A percentile compares a stretch with the other conserved stretches of the same genome.
phyloP scores from a whole-genome alignment of 2,113 vertebrate genomes.

The Bucco capensis region DNA sequence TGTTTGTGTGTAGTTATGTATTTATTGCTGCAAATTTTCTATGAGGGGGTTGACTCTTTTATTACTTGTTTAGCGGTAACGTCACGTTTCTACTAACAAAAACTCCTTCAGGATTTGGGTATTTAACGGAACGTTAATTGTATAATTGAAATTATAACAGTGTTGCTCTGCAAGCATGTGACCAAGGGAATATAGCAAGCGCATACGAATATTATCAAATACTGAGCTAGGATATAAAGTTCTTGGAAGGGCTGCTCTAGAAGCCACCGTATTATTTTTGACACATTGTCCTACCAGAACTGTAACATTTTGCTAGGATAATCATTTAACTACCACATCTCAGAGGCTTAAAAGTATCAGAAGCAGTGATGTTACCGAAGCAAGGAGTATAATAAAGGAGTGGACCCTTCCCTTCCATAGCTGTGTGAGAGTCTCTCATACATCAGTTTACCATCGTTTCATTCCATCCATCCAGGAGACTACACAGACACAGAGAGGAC shows the following conservation, averaged over 20 bases:
- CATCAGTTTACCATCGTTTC: slow-evolving; percentile 97
- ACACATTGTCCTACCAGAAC: slow-evolving; percentile 90
- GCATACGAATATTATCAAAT: slow-evolving; percentile 76
- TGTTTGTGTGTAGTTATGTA: slow-evolving; percentile 73
- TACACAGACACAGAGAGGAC: slow-evolving; percentile 91
- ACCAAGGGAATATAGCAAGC: slow-evolving; percentile 80
- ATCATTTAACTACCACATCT: slow-evolving; percentile 81
- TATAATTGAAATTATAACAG: slow-evolving; percentile 75
- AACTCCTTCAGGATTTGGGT: slow-evolving; percentile 81
- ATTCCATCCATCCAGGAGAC: slow-evolving; percentile 99
- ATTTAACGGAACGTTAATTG: slow-evolving; percentile 77
- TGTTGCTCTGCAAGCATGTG: slow-evolving; percentile 81
- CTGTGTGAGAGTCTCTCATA: slow-evolving; percentile 95
- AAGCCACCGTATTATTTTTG: slow-evolving; percentile 89
- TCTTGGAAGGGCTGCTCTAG: slow-evolving; percentile 88
- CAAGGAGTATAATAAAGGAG: slow-evolving; percentile 99
- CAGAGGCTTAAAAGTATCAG: slow-evolving; percentile 89
- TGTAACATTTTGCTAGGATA: slow-evolving; percentile 87
- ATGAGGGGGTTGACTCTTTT: slow-evolving; percentile 99
- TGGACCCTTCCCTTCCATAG: slow-evolving; percentile 96
- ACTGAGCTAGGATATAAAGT: slow-evolving; percentile 83
- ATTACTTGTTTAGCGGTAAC: slow-evolving; percentile 99
- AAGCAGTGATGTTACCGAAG: slow-evolving; percentile 99
- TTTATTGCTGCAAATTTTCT: slow-evolving; percentile 75
- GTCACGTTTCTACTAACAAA: slow-evolving; percentile 94